A percentile compares a stretch with the other conserved stretches of the same genome.
These are phyloP conservation scores for Rotaria magnacalcarata DNA, from an alignment of 2,888 invertebrate genomes.

Conservation along the genomic window DNA sequence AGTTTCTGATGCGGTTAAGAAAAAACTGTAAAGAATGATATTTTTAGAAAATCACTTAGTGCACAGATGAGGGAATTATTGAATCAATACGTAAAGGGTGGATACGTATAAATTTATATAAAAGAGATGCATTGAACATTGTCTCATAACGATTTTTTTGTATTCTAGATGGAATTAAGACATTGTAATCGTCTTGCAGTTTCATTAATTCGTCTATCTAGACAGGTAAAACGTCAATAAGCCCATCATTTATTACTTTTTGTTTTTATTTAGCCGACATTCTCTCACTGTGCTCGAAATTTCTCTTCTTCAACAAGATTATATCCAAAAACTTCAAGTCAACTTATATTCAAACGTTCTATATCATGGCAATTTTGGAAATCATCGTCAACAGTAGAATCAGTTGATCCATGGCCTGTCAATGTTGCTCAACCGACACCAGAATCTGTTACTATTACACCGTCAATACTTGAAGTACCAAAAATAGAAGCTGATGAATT, in stretches of 20 bases:
- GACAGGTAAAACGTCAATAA: background rate
- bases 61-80: too few species aligned
- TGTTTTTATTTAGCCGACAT: background rate
- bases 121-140: too few species aligned
- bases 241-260: background rate
- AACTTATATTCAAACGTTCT: conserved; percentile 7
- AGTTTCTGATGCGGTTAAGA: too few species aligned
- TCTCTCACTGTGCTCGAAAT: background rate
- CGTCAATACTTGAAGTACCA: background rate
- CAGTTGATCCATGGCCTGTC: background rate
- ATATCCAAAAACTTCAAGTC: background rate
- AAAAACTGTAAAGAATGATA: too few species aligned
- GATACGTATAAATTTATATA: too few species aligned
- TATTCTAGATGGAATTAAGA: conserved; percentile 8
- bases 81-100: too few species aligned
- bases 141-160: background rate
- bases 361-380: conserved; percentile 35
- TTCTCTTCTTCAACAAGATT: conserved; percentile 15
- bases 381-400: background rate
- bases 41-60: too few species aligned
- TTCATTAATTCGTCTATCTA: background rate
- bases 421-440: background rate
- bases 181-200: background rate
- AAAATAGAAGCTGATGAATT: background rate
- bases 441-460: background rate